Evolutionary conservation across 2,797 vertebrate species (phyloP).

Genomic region (Parambassis ranga): DNA sequence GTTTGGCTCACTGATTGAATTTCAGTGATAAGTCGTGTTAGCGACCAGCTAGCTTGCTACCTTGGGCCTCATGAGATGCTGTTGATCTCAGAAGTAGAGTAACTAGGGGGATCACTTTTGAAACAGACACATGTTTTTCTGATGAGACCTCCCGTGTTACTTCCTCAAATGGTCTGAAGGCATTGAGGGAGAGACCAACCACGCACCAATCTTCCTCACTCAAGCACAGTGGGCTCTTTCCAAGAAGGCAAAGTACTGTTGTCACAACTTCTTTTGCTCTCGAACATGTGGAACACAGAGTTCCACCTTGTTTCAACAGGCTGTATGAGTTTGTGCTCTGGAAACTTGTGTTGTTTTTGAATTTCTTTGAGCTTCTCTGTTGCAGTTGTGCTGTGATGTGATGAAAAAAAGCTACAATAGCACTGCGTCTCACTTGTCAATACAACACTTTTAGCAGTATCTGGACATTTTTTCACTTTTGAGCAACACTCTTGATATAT

Average conservation of each 20-base stretch:
- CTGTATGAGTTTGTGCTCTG: too few species aligned
- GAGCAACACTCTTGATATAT: too few species aligned
- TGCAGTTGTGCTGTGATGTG: too few species aligned
- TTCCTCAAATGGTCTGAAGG: neutral
- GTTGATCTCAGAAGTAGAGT: too few species aligned
- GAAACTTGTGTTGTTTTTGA: too few species aligned
- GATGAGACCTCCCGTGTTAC: neutral
- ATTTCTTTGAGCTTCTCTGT: too few species aligned
- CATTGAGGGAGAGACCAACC: neutral
- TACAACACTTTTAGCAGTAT: too few species aligned
- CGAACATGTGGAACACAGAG: constrained; percentile 1
- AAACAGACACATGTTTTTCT: neutral
- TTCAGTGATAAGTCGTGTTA: neutral
- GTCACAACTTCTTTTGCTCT: neutral
- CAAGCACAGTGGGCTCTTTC: constrained; percentile 3
- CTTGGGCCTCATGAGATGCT: neutral
- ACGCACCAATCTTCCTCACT: neutral
- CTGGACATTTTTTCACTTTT: too few species aligned
- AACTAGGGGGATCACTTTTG: neutral
- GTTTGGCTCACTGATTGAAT: constrained; percentile 5
- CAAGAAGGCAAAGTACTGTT: neutral
- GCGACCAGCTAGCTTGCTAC: neutral
- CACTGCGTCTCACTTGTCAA: too few species aligned
- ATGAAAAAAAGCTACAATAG: too few species aligned
- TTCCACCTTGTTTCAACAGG: neutral